Percentiles rank a stretch among this genome's conserved stretches.
These are phyloP conservation scores for Limanda limanda DNA, from an alignment of 2,113 vertebrate genomes.

Conservation along the genomic window DNA sequence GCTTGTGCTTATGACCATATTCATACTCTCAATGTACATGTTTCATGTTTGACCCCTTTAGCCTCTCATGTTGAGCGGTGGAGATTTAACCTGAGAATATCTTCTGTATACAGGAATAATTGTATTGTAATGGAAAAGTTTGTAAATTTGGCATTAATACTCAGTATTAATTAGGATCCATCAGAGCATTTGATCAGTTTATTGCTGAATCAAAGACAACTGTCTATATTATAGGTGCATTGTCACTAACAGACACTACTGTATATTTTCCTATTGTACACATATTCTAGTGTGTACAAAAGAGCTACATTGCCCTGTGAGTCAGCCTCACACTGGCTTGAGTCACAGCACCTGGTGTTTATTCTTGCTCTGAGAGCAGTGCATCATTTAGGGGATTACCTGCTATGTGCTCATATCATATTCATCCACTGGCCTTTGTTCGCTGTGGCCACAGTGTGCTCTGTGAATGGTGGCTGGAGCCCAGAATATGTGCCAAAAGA, in stretches of 20 bases:
- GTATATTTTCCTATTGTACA: not conserved
- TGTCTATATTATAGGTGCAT: not conserved
- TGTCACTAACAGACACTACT: not conserved
- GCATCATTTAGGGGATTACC: not conserved
- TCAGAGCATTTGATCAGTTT: too few species aligned
- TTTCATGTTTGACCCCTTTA: not conserved
- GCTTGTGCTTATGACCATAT: not conserved
- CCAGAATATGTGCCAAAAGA: slow-evolving; percentile 16
- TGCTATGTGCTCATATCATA: not conserved
- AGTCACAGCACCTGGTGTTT: not conserved
- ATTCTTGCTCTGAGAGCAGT: not conserved
- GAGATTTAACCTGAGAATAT: not conserved
- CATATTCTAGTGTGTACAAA: not conserved
- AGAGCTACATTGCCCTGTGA: not conserved
- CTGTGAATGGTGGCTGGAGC: slow-evolving; percentile 22
- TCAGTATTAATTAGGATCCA: not conserved
- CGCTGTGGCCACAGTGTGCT: slow-evolving; percentile 2
- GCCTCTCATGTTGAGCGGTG: not conserved
- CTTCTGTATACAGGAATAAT: too few species aligned
- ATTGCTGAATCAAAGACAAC: too few species aligned
- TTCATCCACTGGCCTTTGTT: slow-evolving; percentile 37
- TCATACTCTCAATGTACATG: not conserved
- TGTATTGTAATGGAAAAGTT: too few species aligned
- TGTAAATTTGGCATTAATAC: too few species aligned
- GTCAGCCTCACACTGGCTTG: not conserved